These are phyloP conservation scores for Pyrocephalus nanus DNA, from an alignment of 2,797 vertebrate species.

Conservation along the genomic window DNA sequence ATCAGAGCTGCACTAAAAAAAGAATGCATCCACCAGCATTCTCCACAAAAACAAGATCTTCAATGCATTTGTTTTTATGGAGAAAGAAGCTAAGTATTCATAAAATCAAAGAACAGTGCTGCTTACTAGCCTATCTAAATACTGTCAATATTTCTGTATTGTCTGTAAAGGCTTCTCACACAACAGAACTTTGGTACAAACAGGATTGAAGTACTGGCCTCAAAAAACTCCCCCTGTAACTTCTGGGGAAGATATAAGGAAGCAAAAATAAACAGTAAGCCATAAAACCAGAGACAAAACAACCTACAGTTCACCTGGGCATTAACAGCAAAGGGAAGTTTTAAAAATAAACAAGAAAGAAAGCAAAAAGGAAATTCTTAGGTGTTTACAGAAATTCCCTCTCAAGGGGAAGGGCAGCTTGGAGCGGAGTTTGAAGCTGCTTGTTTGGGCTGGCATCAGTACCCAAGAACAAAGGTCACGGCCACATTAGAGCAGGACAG, in stretches of 20 bases:
- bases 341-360: not conserved
- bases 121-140: not conserved
- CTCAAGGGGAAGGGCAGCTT: not conserved
- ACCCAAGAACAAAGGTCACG: not conserved
- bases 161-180: not conserved
- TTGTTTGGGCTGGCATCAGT: not conserved
- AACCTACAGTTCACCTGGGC: not conserved
- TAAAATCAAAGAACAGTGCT: not conserved
- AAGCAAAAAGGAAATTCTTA: not conserved
- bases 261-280: not conserved
- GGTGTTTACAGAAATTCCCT: not conserved
- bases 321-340: not conserved
- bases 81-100: not conserved
- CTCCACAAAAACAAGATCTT: not conserved
- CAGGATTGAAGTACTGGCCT: not conserved
- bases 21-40: not conserved
- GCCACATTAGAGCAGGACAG: not conserved
- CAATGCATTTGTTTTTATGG: not conserved
- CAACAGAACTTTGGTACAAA: not conserved
- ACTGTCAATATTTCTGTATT: not conserved
- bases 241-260: not conserved
- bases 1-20: not conserved
- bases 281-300: not conserved
- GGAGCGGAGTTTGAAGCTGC: not conserved
- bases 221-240: not conserved